Evolutionary conservation across 23 tunicate species (phyloP), one percentile per base, ranked within the genome.

Genomic region (Corella eumyota): DNA sequence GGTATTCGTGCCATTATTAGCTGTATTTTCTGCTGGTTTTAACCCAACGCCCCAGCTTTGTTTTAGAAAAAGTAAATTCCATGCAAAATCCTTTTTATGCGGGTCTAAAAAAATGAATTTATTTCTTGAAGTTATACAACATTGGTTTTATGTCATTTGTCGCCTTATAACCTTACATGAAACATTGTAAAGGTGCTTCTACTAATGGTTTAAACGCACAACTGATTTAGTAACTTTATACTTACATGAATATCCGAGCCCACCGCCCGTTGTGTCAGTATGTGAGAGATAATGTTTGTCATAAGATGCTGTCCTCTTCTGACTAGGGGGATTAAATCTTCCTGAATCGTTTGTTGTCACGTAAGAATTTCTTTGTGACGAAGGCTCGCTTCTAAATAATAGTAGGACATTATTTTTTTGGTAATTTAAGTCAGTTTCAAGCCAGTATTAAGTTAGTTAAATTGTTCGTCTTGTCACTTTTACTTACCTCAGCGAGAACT

Each of bases 191-290:
- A n/a, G n/a, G n/a, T n/a, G n/a, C n/a, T n/a, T n/a, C n/a, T n/a
- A n/a, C n/a, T n/a, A n/a, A n/a, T n/a, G n/a, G n/a, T n/a, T n/a
- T n/a, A n/a, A n/a, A n/a, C n/a, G n/a, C n/a, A n/a, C n/a, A 9
- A 40, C 11, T 40, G 15, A 40, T 40, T 9, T 15, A 40, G 15
- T 15, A 11, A 40, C 11, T 15, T 11, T 9, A 40, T 40, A 62
- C 75, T 71, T 58, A 75, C 82, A 75, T 6, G 82, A 75, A 47
- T 57, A 55, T 25, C 73, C 67, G 4, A 24, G 64, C 7, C 82
- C 82, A 1, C 67, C 70, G 28, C 65, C 57, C 36, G 82, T 75
- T 3, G 56, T 57, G 54, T 75, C 82, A 2, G 82, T 75, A 67
- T 75, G 82, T 35, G 30, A 32, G 7, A 75, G 67, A 28, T 44